These are phyloP conservation scores for Heliornis fulica DNA, from an alignment of 2,113 vertebrate species.

Conservation along the genomic window DNA sequence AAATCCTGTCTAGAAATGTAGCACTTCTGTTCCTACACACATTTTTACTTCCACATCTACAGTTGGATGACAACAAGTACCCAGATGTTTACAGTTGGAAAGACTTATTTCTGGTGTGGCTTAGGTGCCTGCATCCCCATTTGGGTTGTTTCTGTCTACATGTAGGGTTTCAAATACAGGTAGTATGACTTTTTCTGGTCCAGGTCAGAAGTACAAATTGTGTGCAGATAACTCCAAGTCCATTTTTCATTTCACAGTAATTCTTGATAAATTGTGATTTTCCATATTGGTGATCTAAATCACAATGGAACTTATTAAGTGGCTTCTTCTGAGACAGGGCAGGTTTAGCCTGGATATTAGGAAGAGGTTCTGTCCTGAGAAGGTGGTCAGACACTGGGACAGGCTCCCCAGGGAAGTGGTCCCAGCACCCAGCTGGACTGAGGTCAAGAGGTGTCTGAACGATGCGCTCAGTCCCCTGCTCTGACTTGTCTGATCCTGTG, in stretches of 20 bases:
- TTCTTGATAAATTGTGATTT: not conserved
- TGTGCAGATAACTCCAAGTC: not conserved
- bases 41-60: not conserved
- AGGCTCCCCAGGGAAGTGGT: too few species aligned
- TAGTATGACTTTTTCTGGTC: fast-evolving
- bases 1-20: not conserved
- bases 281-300: not conserved
- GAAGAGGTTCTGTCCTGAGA: too few species aligned
- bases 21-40: not conserved
- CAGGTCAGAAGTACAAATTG: not conserved
- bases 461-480: too few species aligned
- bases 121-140: not conserved
- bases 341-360: too few species aligned
- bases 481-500: too few species aligned
- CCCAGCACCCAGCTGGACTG: too few species aligned
- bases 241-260: not conserved
- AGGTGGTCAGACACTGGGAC: too few species aligned
- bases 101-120: not conserved
- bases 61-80: not conserved
- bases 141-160: not conserved
- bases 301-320: not conserved
- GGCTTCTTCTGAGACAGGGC: too few species aligned
- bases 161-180: not conserved
- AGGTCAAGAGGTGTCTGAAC: too few species aligned
- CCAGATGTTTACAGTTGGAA: not conserved